Conservation (phyloP, 2,797 vertebrate species). For the Micrastur ruficollis region DNA sequence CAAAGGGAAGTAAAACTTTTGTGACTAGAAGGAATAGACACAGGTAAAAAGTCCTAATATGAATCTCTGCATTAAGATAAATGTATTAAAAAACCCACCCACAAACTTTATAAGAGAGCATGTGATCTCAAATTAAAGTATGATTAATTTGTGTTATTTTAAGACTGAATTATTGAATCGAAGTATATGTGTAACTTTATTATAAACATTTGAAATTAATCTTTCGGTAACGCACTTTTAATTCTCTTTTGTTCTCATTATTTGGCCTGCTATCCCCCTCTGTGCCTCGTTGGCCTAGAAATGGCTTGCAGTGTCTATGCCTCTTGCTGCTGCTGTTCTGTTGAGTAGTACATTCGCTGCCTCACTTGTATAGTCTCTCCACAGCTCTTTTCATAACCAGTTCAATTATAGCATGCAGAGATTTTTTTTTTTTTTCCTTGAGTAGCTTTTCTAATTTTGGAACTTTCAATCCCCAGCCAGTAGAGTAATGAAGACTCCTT, state of each 20-base stretch:
- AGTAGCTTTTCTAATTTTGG: constrained; percentile 46
- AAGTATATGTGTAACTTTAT: constrained; percentile 62
- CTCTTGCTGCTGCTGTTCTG: constrained; percentile 48
- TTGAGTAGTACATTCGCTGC: constrained; percentile 16
- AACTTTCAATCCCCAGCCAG: constrained; percentile 43
- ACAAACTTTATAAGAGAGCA: constrained; percentile 29
- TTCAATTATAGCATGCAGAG: constrained; percentile 49
- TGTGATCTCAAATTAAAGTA: constrained; percentile 51
- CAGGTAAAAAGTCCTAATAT: constrained; percentile 20
- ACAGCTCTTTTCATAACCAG: constrained; percentile 54
- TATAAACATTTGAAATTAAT: constrained; percentile 63
- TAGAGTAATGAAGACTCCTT: constrained; percentile 36
- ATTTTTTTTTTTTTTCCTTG: neutral
- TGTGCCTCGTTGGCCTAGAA: constrained; percentile 49
- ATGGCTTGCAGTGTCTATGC: neutral
- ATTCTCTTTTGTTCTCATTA: constrained; percentile 54
- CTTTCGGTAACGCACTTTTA: constrained; percentile 55
- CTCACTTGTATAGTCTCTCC: constrained; percentile 38
- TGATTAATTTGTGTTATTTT: constrained; percentile 61
- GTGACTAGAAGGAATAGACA: neutral
- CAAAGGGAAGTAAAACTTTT: neutral
- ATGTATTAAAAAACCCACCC: constrained; percentile 2
- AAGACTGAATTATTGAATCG: constrained; percentile 53
- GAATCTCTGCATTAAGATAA: constrained; percentile 34
- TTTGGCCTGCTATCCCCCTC: constrained; percentile 28